These are phyloP conservation scores for Pinna nobilis DNA, from an alignment of 1,140 invertebrate species.

Conservation along the genomic window DNA sequence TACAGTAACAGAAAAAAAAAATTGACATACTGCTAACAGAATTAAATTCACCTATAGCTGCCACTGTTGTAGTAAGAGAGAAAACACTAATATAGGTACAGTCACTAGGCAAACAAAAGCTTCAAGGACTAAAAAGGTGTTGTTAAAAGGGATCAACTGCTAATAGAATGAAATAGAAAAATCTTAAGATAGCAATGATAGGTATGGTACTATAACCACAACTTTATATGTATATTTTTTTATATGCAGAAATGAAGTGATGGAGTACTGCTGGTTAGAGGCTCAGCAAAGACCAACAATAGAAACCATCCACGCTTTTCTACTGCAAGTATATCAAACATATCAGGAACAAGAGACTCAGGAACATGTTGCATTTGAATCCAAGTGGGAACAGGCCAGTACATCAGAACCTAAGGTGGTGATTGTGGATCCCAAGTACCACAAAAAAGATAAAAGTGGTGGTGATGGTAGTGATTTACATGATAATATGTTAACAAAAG, in stretches of 20 bases:
- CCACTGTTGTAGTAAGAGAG: no score
- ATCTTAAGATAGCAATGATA: no score
- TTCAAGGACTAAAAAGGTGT: no score
- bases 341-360: slow-evolving; percentile 29
- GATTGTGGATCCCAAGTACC: slow-evolving; percentile 13
- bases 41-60: no score
- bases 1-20: no score
- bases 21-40: no score
- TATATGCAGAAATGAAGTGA: slow-evolving; percentile 61
- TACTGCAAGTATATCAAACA: slow-evolving; percentile 44
- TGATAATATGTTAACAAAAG: slow-evolving; percentile 36
- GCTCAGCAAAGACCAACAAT: slow-evolving; percentile 48
- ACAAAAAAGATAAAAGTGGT: background rate
- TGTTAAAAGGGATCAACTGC: no score
- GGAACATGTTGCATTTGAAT: slow-evolving; percentile 54
- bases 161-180: no score
- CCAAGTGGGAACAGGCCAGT: slow-evolving; percentile 53
- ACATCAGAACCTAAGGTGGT: slow-evolving; percentile 30
- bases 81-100: no score
- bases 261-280: slow-evolving; percentile 64
- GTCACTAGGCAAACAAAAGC: no score
- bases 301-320: slow-evolving; percentile 50
- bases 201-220: background rate
- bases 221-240: background rate
- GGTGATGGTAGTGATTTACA: slow-evolving; percentile 11